Percentiles rank a stretch among this genome's conserved stretches.
Conservation (phyloP, 2,797 vertebrate species). For the Cottoperca gobio region DNA sequence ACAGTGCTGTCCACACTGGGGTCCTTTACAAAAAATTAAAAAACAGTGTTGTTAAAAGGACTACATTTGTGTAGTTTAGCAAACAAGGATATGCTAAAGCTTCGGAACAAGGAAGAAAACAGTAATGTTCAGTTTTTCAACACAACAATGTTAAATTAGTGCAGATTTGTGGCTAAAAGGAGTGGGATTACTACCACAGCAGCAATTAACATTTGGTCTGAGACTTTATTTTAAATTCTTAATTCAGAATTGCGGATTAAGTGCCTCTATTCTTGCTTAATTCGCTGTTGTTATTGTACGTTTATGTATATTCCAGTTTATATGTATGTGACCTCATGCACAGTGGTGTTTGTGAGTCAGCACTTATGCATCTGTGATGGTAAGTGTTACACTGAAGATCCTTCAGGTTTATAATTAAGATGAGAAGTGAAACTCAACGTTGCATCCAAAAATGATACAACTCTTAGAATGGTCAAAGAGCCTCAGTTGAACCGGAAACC, state of each 20-base stretch:
- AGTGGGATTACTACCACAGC: background rate
- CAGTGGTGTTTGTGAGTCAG: background rate
- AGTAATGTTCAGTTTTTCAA: background rate
- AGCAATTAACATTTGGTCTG: background rate
- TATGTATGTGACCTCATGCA: background rate
- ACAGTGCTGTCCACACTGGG: constrained; percentile 89
- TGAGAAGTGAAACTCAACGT: background rate
- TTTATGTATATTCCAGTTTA: background rate
- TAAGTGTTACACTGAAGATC: background rate
- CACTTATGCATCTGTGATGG: too few relatives aligned
- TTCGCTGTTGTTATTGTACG: background rate
- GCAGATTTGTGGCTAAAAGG: background rate
- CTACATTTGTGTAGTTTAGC: background rate
- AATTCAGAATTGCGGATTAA: too few relatives aligned
- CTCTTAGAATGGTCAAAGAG: background rate
- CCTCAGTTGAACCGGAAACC: background rate
- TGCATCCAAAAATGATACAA: background rate
- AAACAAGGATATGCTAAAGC: background rate
- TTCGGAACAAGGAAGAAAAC: background rate
- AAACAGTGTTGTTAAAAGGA: background rate
- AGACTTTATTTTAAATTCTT: background rate
- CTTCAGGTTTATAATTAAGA: background rate
- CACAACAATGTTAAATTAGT: background rate
- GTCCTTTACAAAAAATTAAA: constrained; percentile 85
- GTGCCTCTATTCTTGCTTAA: background rate